Conservation (phyloP, 2,113 vertebrate genomes). For the Chaetura pelagica region DNA sequence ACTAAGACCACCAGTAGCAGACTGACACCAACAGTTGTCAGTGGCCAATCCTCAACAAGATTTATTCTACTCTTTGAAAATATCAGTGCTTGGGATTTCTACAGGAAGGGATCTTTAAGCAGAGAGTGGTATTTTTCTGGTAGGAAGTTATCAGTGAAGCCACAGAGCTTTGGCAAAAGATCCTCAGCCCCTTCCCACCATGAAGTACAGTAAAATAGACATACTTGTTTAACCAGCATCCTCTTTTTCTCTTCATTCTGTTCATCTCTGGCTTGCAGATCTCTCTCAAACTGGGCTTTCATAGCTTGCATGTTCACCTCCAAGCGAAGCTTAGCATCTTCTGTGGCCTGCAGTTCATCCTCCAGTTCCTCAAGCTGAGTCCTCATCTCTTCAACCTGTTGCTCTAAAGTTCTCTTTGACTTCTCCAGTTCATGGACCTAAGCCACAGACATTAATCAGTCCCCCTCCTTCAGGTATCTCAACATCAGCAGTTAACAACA, state of each 20-base stretch:
- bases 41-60: neutral
- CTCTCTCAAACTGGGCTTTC: constrained; percentile 97
- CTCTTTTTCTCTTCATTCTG: constrained; percentile 97
- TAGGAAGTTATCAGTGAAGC: neutral
- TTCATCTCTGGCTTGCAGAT: constrained; percentile 90
- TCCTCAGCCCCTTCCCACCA: neutral
- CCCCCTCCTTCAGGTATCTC: neutral
- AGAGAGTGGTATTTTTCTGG: neutral
- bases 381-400: constrained; percentile 96
- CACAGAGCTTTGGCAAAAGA: neutral
- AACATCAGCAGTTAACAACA: neutral
- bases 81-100: neutral
- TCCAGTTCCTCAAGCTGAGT: constrained; percentile 97
- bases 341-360: constrained; percentile 96
- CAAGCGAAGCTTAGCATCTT: constrained; percentile 94
- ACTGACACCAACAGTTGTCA: neutral
- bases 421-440: constrained; percentile 97
- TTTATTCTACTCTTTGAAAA: neutral
- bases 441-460: neutral
- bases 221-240: constrained; percentile 92
- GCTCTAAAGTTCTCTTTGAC: constrained; percentile 94
- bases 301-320: constrained; percentile 99
- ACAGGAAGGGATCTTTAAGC: neutral
- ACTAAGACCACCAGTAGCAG: neutral
- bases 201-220: neutral